Evolutionary conservation across 2,797 vertebrate species (phyloP).

Genomic region (Pogoniulus pusillus): DNA sequence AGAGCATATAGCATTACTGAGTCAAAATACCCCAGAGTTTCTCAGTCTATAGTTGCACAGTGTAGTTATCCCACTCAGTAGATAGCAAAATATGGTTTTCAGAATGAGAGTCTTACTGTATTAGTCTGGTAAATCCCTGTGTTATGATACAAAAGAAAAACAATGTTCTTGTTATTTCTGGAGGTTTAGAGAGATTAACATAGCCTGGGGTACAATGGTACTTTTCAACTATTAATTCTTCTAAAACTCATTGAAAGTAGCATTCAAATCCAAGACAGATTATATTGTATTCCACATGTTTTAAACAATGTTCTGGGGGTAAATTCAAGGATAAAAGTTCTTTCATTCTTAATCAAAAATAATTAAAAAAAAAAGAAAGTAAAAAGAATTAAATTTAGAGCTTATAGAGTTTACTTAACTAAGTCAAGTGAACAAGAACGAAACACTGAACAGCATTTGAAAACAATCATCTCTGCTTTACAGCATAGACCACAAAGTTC

Average conservation of each 20-base stretch:
- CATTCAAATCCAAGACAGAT: constrained; percentile 49
- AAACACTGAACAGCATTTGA: constrained; percentile 6
- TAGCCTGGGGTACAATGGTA: constrained; percentile 48
- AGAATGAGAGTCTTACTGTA: constrained; percentile 13
- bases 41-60: not conserved
- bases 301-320: constrained; percentile 10
- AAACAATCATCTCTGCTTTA: not conserved
- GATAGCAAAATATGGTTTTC: constrained; percentile 41
- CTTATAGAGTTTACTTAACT: not conserved
- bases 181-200: constrained; percentile 43
- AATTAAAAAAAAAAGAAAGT: not conserved
- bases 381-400: not conserved
- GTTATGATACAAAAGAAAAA: constrained; percentile 65
- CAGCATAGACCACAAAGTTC: not conserved
- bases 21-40: constrained; percentile 1
- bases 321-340: not conserved
- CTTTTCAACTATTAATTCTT: constrained; percentile 47
- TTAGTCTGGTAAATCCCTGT: constrained; percentile 48
- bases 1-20: not conserved
- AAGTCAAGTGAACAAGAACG: not conserved
- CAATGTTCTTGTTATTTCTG: constrained; percentile 63
- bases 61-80: not conserved
- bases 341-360: constrained; percentile 28
- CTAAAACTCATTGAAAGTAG: constrained; percentile 12
- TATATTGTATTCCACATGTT: constrained; percentile 2